These are phyloP conservation scores for Phenganax subtilis DNA, from an alignment of 92 coral and sea anemone genomes.

Conservation along the genomic window DNA sequence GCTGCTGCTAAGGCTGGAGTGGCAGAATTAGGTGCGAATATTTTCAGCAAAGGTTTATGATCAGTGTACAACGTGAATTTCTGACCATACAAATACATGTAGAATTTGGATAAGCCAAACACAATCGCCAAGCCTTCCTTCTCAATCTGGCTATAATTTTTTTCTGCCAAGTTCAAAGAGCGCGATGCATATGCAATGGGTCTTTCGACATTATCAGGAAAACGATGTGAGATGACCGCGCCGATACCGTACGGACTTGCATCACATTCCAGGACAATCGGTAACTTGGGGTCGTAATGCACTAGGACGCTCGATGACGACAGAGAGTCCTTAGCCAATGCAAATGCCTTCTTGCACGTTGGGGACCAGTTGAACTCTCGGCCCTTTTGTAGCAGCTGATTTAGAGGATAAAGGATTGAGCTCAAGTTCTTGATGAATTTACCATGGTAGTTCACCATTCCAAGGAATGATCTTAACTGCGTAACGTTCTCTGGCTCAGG, in stretches of 20 bases:
- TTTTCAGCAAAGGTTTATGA: slow-evolving; percentile 45
- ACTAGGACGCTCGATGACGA: too few species aligned
- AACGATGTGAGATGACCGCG: slow-evolving; percentile 44
- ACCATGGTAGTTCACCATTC: too few species aligned
- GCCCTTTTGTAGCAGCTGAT: too few species aligned
- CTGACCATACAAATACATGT: slow-evolving; percentile 47
- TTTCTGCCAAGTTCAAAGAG: slow-evolving; percentile 41
- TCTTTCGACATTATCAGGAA: slow-evolving; percentile 32
- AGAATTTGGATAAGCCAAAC: slow-evolving; percentile 42
- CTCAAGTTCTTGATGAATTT: too few species aligned
- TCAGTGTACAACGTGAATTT: slow-evolving; percentile 53
- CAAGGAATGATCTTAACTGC: too few species aligned
- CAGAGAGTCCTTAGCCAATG: too few species aligned
- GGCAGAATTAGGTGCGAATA: slow-evolving; percentile 56
- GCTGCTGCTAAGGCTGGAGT: slow-evolving; percentile 42
- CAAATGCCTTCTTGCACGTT: too few species aligned
- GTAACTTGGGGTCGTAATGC: too few species aligned
- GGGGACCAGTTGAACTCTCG: too few species aligned
- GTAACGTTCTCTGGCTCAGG: too few species aligned
- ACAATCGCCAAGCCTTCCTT: slow-evolving; percentile 51
- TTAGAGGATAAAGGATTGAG: too few species aligned
- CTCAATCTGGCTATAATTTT: slow-evolving; percentile 45
- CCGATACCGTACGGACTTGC: not conserved
- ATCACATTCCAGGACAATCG: too few species aligned
- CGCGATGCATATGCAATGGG: slow-evolving; percentile 48